Evolutionary conservation across 2,113 vertebrate species (phyloP).

Genomic region (Pachyramphus minor): DNA sequence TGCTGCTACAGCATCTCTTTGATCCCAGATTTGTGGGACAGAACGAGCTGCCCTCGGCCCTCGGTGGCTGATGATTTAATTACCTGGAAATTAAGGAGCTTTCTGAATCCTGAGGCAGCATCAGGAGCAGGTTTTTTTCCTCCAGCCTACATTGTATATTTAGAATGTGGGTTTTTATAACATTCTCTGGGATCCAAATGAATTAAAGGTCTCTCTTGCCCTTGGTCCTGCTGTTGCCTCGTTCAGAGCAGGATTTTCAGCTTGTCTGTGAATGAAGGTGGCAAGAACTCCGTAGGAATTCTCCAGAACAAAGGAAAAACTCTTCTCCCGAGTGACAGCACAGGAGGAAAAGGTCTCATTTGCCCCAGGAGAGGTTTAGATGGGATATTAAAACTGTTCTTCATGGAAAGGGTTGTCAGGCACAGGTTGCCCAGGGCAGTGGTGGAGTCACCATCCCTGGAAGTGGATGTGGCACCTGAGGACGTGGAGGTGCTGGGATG

Average conservation of each 20-base stretch:
- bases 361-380: neutral
- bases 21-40: too few species aligned
- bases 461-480: neutral
- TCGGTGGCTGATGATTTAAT: neutral
- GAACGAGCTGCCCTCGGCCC: neutral
- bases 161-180: neutral
- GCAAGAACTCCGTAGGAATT: neutral
- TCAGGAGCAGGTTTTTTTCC: neutral
- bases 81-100: neutral
- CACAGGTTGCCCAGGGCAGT: neutral
- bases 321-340: neutral
- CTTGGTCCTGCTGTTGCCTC: neutral
- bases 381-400: neutral
- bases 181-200: neutral
- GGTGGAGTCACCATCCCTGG: neutral
- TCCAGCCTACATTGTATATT: neutral
- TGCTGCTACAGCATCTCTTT: neutral
- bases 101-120: neutral
- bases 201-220: neutral
- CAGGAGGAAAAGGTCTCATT: neutral
- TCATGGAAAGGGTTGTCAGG: neutral
- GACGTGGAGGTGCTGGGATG: neutral
- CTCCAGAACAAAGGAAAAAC: neutral
- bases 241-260: neutral
- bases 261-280: neutral